A percentile compares a stretch with the other conserved stretches of the same genome.
These are phyloP conservation scores for Hyaena hyaena DNA, from an alignment of 2,113 vertebrate species.

Conservation along the genomic window DNA sequence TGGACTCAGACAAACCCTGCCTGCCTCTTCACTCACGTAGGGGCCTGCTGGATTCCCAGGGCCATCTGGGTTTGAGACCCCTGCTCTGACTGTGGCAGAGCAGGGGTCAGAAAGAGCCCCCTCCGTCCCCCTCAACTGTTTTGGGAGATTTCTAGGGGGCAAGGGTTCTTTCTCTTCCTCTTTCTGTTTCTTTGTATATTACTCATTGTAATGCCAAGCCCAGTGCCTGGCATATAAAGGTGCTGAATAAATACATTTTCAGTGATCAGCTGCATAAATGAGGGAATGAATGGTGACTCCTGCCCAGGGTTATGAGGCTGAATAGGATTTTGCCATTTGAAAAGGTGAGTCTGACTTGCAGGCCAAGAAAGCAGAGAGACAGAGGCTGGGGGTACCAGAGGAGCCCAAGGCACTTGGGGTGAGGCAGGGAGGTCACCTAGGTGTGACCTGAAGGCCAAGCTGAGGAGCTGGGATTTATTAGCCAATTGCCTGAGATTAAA, in stretches of 20 bases:
- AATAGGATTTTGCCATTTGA: neutral
- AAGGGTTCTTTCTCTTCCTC: neutral
- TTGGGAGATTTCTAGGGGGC: neutral
- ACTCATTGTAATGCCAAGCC: neutral
- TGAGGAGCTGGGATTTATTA: neutral
- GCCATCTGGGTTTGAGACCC: neutral
- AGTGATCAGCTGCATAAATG: neutral
- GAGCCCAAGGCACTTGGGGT: neutral
- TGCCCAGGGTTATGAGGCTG: neutral
- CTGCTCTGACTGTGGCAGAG: neutral
- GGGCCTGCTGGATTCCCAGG: neutral
- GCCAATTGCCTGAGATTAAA: neutral
- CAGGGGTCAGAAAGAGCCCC: neutral
- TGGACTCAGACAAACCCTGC: neutral
- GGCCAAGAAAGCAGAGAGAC: neutral
- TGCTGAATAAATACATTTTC: neutral
- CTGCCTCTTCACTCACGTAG: neutral
- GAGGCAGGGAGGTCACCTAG: neutral
- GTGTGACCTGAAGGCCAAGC: neutral
- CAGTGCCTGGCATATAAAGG: neutral
- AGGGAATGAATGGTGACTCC: rapidly evolving
- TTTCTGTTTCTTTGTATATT: neutral
- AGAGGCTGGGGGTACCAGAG: neutral
- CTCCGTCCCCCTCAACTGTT: neutral
- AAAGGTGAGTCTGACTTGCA: neutral